A percentile compares a stretch with the other conserved stretches of the same genome.
Conservation (phyloP, 2,797 vertebrate genomes). For the Psittacula derbiana region DNA sequence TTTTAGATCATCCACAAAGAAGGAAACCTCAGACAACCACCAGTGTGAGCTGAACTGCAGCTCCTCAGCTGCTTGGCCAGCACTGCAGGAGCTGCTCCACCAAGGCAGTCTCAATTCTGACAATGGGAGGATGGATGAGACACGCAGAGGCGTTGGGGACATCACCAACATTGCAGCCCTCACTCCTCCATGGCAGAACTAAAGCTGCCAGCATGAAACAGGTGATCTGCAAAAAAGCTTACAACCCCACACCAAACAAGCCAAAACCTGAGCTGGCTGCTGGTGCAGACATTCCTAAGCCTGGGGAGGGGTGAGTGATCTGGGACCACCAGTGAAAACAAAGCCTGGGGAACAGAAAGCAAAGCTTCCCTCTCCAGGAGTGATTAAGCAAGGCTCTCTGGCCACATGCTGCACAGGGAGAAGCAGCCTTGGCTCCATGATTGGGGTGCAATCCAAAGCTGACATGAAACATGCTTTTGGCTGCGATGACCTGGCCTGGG, state of each 20-base stretch:
- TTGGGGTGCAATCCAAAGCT: not conserved
- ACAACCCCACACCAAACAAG: not conserved
- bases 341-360: not conserved
- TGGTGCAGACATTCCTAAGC: not conserved
- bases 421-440: not conserved
- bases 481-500: not conserved
- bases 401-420: not conserved
- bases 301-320: not conserved
- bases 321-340: not conserved
- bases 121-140: not conserved
- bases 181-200: not conserved
- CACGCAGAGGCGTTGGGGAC: not conserved
- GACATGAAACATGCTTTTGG: slow-evolving; percentile 39
- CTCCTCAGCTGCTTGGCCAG: not conserved
- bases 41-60: slow-evolving; percentile 24
- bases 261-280: not conserved
- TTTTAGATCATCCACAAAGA: slow-evolving; percentile 67
- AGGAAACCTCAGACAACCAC: slow-evolving; percentile 65
- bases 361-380: not conserved
- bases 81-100: not conserved
- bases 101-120: not conserved
- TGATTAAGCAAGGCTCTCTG: not conserved
- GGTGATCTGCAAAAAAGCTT: not conserved
- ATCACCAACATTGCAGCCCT: not conserved
- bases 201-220: not conserved